Evolutionary conservation across 2,797 vertebrate species (phyloP), one percentile per base, ranked within the genome.

Genomic region (Lemur catta): DNA sequence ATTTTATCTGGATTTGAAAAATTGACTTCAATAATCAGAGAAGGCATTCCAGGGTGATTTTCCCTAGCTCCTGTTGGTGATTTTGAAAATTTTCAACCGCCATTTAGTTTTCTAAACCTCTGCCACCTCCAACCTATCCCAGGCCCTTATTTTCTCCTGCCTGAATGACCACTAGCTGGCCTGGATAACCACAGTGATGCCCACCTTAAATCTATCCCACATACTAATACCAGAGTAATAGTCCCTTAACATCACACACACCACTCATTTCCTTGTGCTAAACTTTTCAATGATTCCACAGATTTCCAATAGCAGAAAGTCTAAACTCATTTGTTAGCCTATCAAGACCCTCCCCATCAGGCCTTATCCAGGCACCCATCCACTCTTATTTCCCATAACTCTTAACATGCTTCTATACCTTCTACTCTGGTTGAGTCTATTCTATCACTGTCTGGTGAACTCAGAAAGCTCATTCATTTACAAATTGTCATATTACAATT

Each of bases 1-100:
- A 52, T 61, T 89, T 93, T 18, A 52, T 79, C 50, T 82, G n/a
- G 20, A 65, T 57, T 75, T 94, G 52, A 78, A 90, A 85, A 92
- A 61, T 8, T 67, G 57, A 78, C 11, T 79, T 41, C 10, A 41
- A 43, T 35, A 52, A 43, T 92, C 69, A 92, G 28, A 59, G 38
- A 59, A 71, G 9, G 61, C 35, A n/a, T 59, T 72, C 35, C 38
- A 63, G 67, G 46, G 26, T 30, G 35, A 46, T 87, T 82, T 80
- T 79, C 20, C 71, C 24, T 61, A 74, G 26, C 10, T 82, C 35
- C 41, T 94, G 22, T 67, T 86, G 35, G 41, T 57, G 55, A 48
- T 9, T 18, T 72, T 67, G 24, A 87, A 75, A 84, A 48, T 22
- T 38, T 76, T 80, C 59, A n/a, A 61, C 38, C n/a, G 41, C 48